Evolutionary conservation across 1,140 invertebrate species (phyloP), one percentile per base, ranked within the genome.

Genomic region (Centruroides sculpturatus): DNA sequence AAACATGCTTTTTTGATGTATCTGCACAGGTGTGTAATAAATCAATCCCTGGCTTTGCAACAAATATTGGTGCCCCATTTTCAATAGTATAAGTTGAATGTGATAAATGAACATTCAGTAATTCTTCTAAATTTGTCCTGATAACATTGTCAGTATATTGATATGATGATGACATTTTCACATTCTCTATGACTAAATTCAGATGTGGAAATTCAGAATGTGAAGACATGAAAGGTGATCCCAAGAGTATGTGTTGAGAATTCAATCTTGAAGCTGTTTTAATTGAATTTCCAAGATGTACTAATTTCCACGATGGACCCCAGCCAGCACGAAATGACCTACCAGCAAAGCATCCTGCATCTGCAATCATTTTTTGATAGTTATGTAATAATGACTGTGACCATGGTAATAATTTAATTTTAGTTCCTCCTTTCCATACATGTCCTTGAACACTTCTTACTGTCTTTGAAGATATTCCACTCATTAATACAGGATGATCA

Each of bases 261-360:
- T 53, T 36, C 50, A 53, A 11, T 60, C 52, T n/a, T 36, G 50
- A 6, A 53, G 41, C 35, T 47, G 51, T 50, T 46, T 60, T 23
- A 10, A 35, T n/a, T 12, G 35, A 13, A 41, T 41, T 41, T 41
- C 41, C 41, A 41, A 41, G 41, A 41, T 41, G 41, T 13, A 80
- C 77, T 7, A 90, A 67, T 0, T 78, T 80, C 63, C 82, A 79
- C n/a, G 77, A 47, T 47, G 81, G 81, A 0, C 82, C 82, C 83
- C 88, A 92, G 1, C 85, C 85, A 0, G 85, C 78, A 66, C 85
- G 81, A 61, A 83, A 85, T 58, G 81, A 81, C 4, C 85, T 77
- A 1, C 84, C 82, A 75, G 81, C 83, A 61, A 76, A 76, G 23
- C 70, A 72, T 56, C 72, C 82, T 61, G 82, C 69, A 71, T 91